A percentile compares a stretch with the other conserved stretches of the same genome.
phyloP scores from a whole-genome alignment of 2,113 vertebrate genomes.

The Clarias macrocephalus region DNA sequence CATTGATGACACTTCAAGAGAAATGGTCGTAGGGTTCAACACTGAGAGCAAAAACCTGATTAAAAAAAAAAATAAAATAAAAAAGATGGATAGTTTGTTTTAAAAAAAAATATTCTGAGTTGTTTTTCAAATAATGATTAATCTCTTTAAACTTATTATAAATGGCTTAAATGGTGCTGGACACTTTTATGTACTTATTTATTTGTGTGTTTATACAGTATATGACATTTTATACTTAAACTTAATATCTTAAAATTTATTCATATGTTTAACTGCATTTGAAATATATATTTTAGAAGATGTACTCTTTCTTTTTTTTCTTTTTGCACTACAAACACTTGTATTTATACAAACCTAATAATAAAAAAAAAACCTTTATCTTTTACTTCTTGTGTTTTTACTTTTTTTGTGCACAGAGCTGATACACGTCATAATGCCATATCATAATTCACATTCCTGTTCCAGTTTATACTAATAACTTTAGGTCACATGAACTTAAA shows the following conservation, averaged over 20 bases:
- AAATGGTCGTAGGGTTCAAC: background rate
- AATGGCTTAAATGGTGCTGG: slow-evolving; percentile 59
- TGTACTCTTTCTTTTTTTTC: background rate
- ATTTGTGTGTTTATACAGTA: slow-evolving; percentile 69
- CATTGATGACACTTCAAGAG: slow-evolving; percentile 42
- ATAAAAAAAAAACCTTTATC: background rate
- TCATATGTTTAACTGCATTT: background rate
- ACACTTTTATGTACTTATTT: slow-evolving; percentile 84
- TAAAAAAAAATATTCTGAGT: background rate
- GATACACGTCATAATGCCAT: background rate
- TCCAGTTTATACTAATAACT: background rate
- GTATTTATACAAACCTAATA: slow-evolving; percentile 16
- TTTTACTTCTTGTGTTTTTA: background rate
- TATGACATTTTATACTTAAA: slow-evolving; percentile 73
- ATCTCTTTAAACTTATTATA: slow-evolving; percentile 36
- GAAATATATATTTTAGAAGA: background rate
- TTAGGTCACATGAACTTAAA: background rate
- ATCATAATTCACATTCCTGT: background rate
- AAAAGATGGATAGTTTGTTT: background rate
- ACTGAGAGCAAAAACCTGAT: background rate
- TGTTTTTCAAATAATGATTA: background rate
- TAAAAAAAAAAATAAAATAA: background rate
- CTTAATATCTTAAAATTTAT: slow-evolving; percentile 10
- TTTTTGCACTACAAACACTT: background rate
- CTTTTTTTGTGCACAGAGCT: background rate